Conservation (phyloP, 2,797 vertebrate genomes). For the Prunella strophiata region DNA sequence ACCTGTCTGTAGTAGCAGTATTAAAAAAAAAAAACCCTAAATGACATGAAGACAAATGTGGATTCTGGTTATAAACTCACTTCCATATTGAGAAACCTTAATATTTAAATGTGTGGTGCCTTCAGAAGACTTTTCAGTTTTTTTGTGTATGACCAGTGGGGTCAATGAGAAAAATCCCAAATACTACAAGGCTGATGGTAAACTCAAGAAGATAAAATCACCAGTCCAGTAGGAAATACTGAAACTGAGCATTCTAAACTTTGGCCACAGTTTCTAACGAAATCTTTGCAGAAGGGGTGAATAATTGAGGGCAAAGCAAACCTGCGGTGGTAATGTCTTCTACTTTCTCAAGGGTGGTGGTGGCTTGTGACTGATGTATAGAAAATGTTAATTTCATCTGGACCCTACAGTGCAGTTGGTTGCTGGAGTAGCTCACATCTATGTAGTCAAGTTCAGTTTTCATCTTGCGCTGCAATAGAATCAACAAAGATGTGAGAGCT, state of each 20-base stretch:
- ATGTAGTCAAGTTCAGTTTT: not conserved
- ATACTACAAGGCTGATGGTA: not conserved
- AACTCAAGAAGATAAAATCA: not conserved
- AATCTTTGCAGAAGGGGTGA: not conserved
- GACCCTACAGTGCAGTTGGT: not conserved
- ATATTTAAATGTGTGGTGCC: fast-evolving
- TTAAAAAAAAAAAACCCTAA: not conserved
- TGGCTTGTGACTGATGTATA: not conserved
- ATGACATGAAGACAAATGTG: not conserved
- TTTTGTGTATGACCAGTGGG: not conserved
- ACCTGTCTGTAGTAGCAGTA: not conserved
- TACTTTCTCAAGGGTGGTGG: not conserved
- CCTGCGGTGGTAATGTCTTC: not conserved
- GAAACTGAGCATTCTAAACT: not conserved
- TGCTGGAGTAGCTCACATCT: not conserved
- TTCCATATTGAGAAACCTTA: not conserved
- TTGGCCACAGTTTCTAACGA: not conserved
- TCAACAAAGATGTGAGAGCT: not conserved
- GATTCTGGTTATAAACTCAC: not conserved
- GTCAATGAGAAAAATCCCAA: not conserved
- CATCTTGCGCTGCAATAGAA: not conserved
- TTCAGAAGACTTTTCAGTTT: not conserved
- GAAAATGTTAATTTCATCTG: not conserved
- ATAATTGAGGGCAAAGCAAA: not conserved
- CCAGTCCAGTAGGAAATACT: not conserved